Conservation (phyloP, 2,888 invertebrate genomes). For the Cephus sareptanus region DNA sequence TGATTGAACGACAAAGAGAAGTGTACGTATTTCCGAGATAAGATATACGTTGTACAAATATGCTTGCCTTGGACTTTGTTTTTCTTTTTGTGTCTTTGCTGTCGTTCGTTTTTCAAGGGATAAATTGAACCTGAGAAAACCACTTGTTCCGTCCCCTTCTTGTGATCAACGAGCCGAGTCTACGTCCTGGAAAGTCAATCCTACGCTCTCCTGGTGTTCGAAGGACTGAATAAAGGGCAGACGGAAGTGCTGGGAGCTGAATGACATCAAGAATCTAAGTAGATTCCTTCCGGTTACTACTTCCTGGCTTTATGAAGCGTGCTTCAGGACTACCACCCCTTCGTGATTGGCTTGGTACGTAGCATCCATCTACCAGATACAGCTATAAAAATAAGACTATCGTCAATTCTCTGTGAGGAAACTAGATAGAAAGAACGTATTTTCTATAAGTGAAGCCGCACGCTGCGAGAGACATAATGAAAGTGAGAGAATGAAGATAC, state of each 20-base stretch:
- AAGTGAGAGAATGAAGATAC: neutral
- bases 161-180: neutral
- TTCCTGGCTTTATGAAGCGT: neutral
- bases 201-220: neutral
- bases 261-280: neutral
- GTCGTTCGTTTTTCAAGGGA: neutral
- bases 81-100: neutral
- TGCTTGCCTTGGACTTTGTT: neutral
- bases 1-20: neutral
- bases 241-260: neutral
- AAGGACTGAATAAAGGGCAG: neutral
- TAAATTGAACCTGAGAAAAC: neutral
- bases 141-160: neutral
- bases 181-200: neutral
- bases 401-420: neutral
- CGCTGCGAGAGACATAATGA: neutral
- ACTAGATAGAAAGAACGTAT: neutral
- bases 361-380: neutral
- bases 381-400: neutral
- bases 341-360: neutral
- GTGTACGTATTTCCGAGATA: neutral
- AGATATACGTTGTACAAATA: neutral
- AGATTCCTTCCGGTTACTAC: neutral
- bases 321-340: neutral
- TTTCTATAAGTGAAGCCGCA: neutral